Evolutionary conservation across 1,140 invertebrate species (phyloP).

Genomic region (Trachymyrmex septentrionalis): DNA sequence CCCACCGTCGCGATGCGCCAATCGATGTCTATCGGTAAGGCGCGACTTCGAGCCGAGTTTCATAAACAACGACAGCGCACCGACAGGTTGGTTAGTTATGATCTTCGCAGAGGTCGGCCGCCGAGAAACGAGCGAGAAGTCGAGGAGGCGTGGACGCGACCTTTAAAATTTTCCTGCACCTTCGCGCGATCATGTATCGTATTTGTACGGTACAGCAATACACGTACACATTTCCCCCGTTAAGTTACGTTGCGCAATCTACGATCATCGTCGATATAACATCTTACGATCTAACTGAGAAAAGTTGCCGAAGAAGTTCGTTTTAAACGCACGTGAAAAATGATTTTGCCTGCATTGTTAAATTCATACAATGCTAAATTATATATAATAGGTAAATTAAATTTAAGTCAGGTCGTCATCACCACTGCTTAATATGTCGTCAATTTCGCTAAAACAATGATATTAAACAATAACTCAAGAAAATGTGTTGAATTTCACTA

Average conservation of each 20-base stretch:
- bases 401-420: too few relatives aligned
- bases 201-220: conserved; percentile 43
- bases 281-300: conserved; percentile 6
- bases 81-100: conserved; percentile 80
- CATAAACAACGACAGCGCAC: conserved; percentile 77
- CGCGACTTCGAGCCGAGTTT: conserved; percentile 67
- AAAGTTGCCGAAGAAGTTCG: not conserved
- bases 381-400: too few relatives aligned
- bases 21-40: conserved; percentile 53
- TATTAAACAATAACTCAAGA: too few relatives aligned
- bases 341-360: not conserved
- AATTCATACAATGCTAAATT: not conserved
- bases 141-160: conserved; percentile 80
- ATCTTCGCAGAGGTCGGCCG: conserved; percentile 71
- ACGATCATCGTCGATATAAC: conserved; percentile 48
- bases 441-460: too few relatives aligned
- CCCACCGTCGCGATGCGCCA: conserved; percentile 67
- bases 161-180: conserved; percentile 82
- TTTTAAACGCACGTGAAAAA: conserved; percentile 4
- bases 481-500: too few relatives aligned
- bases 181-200: conserved; percentile 62
- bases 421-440: too few relatives aligned
- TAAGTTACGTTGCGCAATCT: conserved; percentile 60
- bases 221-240: conserved; percentile 13
- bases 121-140: conserved; percentile 55